phyloP scores from a whole-genome alignment of 2,113 vertebrate genomes.

The Blennius ocellaris region DNA sequence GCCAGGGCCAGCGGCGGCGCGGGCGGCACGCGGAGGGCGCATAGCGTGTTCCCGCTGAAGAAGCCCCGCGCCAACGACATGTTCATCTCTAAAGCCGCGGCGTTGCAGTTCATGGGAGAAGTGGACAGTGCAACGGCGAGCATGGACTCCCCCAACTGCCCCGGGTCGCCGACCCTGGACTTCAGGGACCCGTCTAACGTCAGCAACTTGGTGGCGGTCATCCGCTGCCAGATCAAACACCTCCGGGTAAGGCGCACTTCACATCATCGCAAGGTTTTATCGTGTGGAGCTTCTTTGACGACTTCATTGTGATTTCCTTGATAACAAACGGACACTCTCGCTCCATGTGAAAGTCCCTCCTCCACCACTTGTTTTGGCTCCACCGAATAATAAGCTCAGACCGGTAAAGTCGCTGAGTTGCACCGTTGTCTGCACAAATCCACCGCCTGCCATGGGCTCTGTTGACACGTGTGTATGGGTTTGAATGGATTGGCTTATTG shows the following conservation, averaged over 20 bases:
- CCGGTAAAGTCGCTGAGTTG: constrained; percentile 32
- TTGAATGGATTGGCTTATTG: constrained; percentile 66
- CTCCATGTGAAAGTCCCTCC: constrained; percentile 7
- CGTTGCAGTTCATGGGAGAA: constrained; percentile 72
- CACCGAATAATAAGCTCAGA: constrained; percentile 51
- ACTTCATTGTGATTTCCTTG: background rate
- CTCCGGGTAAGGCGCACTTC: constrained; percentile 79
- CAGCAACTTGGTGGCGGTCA: constrained; percentile 83
- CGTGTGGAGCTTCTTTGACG: background rate
- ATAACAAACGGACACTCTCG: background rate
- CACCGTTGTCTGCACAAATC: constrained; percentile 50
- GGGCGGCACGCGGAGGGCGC: constrained; percentile 47
- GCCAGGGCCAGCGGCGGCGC: constrained; percentile 53
- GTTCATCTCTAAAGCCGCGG: constrained; percentile 76
- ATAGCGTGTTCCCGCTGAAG: constrained; percentile 61
- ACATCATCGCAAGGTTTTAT: background rate
- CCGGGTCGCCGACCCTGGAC: constrained; percentile 82
- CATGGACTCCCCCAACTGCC: constrained; percentile 75
- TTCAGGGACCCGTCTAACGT: constrained; percentile 87
- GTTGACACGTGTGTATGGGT: constrained; percentile 48
- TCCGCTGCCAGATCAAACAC: constrained; percentile 88
- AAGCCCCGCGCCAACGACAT: constrained; percentile 79
- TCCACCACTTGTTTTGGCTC: background rate
- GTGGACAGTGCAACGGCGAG: constrained; percentile 70
- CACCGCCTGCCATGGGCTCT: constrained; percentile 19